Evolutionary conservation across 2,113 vertebrate species (phyloP).

Genomic region (Cathartes aura): DNA sequence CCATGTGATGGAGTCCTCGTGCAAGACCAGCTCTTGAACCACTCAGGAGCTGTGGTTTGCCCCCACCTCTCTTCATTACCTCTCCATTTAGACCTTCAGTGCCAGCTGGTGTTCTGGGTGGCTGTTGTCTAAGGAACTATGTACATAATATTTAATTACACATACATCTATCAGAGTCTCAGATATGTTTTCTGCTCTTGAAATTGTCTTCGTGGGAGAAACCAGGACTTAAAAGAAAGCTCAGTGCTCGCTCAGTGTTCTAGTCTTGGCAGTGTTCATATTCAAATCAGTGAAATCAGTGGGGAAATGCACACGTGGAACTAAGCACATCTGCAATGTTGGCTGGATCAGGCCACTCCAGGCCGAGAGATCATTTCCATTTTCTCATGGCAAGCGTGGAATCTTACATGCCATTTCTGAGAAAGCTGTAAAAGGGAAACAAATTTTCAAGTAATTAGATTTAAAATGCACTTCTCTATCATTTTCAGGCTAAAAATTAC

Average conservation of each 20-base stretch:
- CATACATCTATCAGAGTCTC: background rate
- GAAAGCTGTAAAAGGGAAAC: conserved; percentile 6
- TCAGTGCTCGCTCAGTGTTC: background rate
- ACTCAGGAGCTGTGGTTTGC: background rate
- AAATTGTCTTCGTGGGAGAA: background rate
- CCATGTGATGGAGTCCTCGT: fast-evolving
- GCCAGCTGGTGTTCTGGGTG: background rate
- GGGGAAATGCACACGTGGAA: background rate
- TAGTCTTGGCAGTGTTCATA: background rate
- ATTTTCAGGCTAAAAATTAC: conserved; percentile 62
- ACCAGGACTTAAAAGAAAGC: background rate
- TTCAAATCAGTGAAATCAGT: background rate
- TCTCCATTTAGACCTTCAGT: background rate
- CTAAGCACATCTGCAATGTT: background rate
- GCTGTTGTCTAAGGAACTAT: background rate
- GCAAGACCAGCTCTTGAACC: background rate
- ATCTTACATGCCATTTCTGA: background rate
- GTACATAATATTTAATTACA: background rate
- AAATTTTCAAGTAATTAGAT: conserved; percentile 46
- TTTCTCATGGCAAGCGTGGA: background rate
- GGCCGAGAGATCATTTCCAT: background rate
- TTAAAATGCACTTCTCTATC: conserved; percentile 51
- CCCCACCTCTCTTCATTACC: background rate
- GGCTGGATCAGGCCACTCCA: background rate
- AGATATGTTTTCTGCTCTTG: background rate